phyloP scores from a whole-genome alignment of 37 sponge, comb jelly and placozoan species.

The Aphrocallistes beatrix region DNA sequence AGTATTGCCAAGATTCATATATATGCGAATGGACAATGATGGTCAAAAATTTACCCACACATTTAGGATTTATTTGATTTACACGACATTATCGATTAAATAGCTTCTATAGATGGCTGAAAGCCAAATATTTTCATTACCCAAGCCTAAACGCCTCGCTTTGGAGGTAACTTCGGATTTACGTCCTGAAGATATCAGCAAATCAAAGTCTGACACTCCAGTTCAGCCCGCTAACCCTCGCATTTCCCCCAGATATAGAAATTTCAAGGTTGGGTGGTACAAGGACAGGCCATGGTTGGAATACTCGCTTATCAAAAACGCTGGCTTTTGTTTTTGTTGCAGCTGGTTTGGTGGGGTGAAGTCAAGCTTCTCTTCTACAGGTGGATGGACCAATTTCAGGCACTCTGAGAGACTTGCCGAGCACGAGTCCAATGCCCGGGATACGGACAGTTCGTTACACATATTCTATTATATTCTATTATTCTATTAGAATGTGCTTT shows the following conservation, averaged over 20 bases:
- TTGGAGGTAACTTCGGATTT: constrained; percentile 12
- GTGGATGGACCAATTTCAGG: constrained; percentile 14
- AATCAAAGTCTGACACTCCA: constrained; percentile 17
- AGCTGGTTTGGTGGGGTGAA: constrained; percentile 5
- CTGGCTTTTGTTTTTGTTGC: constrained; percentile 9
- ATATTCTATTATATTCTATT: too few species aligned
- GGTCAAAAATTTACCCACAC: too few species aligned
- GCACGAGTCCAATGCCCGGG: background rate
- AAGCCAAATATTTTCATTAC: background rate
- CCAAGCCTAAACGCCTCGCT: background rate
- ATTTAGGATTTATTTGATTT: too few species aligned
- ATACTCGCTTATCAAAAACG: background rate
- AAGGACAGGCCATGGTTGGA: constrained; percentile 19
- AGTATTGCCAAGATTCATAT: too few species aligned
- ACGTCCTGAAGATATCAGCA: constrained; percentile 13
- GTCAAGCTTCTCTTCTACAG: constrained; percentile 8
- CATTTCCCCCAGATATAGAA: background rate
- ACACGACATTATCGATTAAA: background rate
- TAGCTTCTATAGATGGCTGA: background rate
- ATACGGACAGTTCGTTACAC: too few species aligned
- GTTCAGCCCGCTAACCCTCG: constrained; percentile 10
- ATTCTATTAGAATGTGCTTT: too few species aligned
- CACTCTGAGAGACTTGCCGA: constrained; percentile 5
- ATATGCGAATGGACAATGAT: too few species aligned
- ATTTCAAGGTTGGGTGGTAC: constrained; percentile 15